These are phyloP conservation scores for Motacilla alba DNA, from an alignment of 2,113 vertebrate genomes.

Conservation along the genomic window DNA sequence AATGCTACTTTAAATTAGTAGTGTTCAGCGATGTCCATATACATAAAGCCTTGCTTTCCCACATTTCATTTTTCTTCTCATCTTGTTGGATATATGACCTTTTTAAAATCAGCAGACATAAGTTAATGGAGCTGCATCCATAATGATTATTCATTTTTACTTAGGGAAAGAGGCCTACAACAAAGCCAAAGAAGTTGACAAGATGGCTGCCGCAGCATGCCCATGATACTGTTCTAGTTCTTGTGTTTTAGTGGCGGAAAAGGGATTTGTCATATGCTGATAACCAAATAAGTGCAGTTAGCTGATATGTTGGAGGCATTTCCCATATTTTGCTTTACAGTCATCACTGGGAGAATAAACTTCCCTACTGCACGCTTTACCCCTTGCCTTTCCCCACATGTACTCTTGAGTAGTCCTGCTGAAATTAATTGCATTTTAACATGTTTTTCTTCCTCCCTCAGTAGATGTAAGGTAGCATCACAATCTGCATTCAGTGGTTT, in stretches of 20 bases:
- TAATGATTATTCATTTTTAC: not conserved
- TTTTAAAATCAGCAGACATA: not conserved
- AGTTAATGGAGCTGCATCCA: not conserved
- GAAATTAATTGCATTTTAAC: not conserved
- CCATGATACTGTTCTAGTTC: not conserved
- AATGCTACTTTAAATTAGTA: not conserved
- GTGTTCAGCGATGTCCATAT: not conserved
- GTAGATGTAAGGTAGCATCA: too few species aligned
- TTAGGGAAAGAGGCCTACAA: not conserved
- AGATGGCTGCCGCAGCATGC: not conserved
- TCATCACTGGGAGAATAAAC: not conserved
- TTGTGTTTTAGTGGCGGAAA: not conserved
- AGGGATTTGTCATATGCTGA: not conserved
- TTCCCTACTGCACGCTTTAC: not conserved
- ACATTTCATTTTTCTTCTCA: rapidly evolving
- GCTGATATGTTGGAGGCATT: not conserved
- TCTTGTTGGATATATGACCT: not conserved
- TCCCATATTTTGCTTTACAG: not conserved
- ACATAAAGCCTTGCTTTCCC: not conserved
- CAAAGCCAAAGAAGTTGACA: not conserved
- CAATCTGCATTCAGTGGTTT: not conserved
- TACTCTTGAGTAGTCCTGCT: not conserved
- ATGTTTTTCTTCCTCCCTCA: not conserved
- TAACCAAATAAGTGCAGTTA: not conserved
- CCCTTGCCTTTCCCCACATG: not conserved